Evolutionary conservation across 2,113 vertebrate genomes (phyloP).

Genomic region (Alligator sinensis): DNA sequence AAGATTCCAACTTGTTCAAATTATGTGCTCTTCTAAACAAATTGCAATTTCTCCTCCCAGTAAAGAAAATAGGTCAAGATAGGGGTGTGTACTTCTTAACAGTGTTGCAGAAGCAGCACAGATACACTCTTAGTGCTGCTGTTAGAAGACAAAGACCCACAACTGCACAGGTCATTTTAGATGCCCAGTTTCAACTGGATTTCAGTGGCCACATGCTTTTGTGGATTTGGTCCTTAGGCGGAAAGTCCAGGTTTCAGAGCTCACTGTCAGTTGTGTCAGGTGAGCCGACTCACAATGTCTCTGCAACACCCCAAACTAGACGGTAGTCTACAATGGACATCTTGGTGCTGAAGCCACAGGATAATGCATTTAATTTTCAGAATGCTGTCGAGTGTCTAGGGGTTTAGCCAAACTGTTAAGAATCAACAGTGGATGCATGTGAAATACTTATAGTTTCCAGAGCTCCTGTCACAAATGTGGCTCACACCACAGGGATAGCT

Average conservation of each 20-base stretch:
- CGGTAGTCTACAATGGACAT: background rate
- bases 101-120: too few species aligned
- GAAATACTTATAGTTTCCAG: slow-evolving; percentile 32
- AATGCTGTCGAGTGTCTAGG: background rate
- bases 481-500: background rate
- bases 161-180: background rate
- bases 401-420: background rate
- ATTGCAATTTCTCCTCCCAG: slow-evolving; percentile 30
- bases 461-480: slow-evolving; percentile 43
- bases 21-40: slow-evolving; percentile 29
- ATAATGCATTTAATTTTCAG: background rate
- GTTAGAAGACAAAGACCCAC: background rate
- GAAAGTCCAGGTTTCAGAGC: rapidly evolving
- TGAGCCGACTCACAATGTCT: background rate
- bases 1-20: slow-evolving; percentile 62
- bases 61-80: slow-evolving; percentile 18
- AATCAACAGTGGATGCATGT: background rate
- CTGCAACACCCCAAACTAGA: background rate
- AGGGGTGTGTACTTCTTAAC: too few species aligned
- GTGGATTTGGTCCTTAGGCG: background rate
- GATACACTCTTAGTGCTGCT: too few species aligned
- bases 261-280: background rate
- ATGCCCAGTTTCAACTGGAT: background rate
- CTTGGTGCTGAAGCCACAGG: background rate
- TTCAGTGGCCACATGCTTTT: background rate